A percentile compares a stretch with the other conserved stretches of the same genome.
These are phyloP conservation scores for Cephalopterus ornatus DNA, from an alignment of 2,113 vertebrate genomes.

Conservation along the genomic window DNA sequence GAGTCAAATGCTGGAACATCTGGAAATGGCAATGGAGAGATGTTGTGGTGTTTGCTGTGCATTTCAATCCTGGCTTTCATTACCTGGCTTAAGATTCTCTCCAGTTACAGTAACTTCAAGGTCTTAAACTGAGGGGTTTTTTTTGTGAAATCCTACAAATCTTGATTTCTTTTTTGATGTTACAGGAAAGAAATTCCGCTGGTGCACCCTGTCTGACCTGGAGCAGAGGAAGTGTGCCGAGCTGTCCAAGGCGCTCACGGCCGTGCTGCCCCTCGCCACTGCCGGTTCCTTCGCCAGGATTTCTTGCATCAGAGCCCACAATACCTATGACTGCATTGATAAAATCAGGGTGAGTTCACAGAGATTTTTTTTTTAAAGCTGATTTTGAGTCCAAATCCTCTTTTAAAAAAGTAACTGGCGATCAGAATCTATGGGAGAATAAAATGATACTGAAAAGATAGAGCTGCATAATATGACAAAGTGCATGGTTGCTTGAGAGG, in stretches of 20 bases:
- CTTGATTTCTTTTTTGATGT: neutral
- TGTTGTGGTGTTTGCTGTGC: neutral
- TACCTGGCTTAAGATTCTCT: neutral
- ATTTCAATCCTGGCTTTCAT: neutral
- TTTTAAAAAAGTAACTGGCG: neutral
- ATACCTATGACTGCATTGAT: slow-evolving; percentile 82
- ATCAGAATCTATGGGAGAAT: neutral
- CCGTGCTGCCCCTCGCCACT: slow-evolving; percentile 66
- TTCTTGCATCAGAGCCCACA: slow-evolving; percentile 83
- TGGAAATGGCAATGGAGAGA: neutral
- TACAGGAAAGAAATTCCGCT: slow-evolving; percentile 87
- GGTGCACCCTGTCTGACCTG: slow-evolving; percentile 86
- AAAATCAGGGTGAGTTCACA: slow-evolving; percentile 82
- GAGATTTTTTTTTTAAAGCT: neutral
- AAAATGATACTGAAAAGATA: neutral
- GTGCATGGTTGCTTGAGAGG: neutral
- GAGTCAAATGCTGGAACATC: neutral
- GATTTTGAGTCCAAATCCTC: neutral
- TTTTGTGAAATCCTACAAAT: neutral
- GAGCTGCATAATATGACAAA: neutral
- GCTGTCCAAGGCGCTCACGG: slow-evolving; percentile 78
- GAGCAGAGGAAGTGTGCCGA: slow-evolving; percentile 90
- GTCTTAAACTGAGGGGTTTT: neutral
- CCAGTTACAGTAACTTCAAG: neutral
- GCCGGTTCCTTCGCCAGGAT: slow-evolving; percentile 73